Evolutionary conservation across 2,888 invertebrate species (phyloP).

Genomic region (Zygaena filipendulae): DNA sequence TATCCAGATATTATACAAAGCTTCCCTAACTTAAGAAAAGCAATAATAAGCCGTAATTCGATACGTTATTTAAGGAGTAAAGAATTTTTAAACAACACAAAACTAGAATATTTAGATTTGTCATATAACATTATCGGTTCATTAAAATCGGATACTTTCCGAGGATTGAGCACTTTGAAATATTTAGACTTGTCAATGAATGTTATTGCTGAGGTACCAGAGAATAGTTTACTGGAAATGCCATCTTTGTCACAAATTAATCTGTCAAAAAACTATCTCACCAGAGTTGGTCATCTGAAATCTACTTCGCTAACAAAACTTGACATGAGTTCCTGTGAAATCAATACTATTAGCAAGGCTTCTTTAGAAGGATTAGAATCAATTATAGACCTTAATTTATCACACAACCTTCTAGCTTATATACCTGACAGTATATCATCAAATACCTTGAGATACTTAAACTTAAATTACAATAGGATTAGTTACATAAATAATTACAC

Average conservation of each 20-base stretch:
- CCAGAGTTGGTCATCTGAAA: constrained; percentile 64
- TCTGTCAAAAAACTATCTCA: constrained; percentile 74
- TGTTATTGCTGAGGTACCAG: constrained; percentile 69
- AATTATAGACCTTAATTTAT: constrained; percentile 71
- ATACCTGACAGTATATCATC: constrained; percentile 73
- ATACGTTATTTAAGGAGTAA: constrained; percentile 66
- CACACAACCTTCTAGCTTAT: constrained; percentile 72
- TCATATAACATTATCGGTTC: constrained; percentile 74
- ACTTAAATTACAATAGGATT: constrained; percentile 71
- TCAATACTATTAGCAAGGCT: constrained; percentile 63
- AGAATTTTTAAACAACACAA: constrained; percentile 71
- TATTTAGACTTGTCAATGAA: constrained; percentile 77
- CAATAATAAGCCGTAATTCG: constrained; percentile 72
- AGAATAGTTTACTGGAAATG: constrained; percentile 70
- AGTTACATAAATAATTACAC: constrained; percentile 70
- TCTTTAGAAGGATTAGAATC: constrained; percentile 70
- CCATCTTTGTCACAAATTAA: constrained; percentile 69
- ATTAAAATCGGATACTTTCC: constrained; percentile 71
- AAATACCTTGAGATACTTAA: constrained; percentile 68
- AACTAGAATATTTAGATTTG: constrained; percentile 71
- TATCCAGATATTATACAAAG: constrained; percentile 69
- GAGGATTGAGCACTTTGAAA: constrained; percentile 64
- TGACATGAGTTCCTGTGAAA: constrained; percentile 76
- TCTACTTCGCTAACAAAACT: constrained; percentile 67
- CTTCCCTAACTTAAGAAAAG: constrained; percentile 69